Conservation (phyloP, 2,888 invertebrate genomes). For the Eupithecia centaureata region DNA sequence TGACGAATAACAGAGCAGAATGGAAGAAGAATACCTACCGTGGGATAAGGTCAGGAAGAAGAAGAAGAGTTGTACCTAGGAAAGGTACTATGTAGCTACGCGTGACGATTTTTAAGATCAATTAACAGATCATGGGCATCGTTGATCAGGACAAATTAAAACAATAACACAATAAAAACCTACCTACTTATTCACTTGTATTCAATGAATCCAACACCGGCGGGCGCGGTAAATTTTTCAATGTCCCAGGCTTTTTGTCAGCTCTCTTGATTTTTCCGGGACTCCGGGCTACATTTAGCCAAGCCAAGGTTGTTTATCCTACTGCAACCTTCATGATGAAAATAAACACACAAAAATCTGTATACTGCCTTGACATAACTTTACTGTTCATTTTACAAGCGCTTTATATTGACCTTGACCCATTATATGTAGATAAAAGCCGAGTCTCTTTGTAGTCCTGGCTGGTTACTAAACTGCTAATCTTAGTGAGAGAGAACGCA, state of each 20-base stretch:
- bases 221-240: neutral
- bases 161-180: neutral
- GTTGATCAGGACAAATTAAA: neutral
- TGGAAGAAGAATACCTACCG: too few relatives aligned
- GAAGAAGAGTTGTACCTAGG: too few relatives aligned
- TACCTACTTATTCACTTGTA: neutral
- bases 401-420: too few relatives aligned
- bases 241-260: neutral
- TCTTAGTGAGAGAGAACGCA: neutral
- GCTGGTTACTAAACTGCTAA: neutral
- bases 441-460: neutral
- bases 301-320: neutral
- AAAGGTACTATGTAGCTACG: neutral
- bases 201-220: neutral
- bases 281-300: neutral
- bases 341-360: neutral
- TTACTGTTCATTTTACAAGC: neutral
- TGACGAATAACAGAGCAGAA: too few relatives aligned
- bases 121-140: neutral
- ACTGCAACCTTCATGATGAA: slow-evolving; percentile 2
- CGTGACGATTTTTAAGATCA: neutral
- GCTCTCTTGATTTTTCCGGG: neutral
- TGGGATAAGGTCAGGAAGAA: too few relatives aligned
- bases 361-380: neutral
- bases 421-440: too few relatives aligned